Percentiles rank a stretch among this genome's conserved stretches.
Evolutionary conservation across 2,113 vertebrate species (phyloP).

Genomic region (Peromyscus californicus): DNA sequence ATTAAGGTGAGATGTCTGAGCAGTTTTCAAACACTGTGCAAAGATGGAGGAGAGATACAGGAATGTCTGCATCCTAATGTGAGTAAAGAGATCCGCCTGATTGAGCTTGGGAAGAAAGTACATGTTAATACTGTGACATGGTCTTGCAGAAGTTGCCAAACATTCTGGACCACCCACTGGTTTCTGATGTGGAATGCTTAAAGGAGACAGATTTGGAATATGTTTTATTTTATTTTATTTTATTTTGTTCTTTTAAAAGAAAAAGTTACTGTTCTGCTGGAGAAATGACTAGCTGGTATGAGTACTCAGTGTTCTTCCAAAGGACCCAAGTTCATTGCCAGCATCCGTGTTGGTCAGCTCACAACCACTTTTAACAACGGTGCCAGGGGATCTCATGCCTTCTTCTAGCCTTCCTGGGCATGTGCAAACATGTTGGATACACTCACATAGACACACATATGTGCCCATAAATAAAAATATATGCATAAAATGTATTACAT

Average conservation of each 20-base stretch:
- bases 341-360: not conserved
- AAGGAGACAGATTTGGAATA: not conserved
- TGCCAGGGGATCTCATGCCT: not conserved
- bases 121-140: fast-evolving
- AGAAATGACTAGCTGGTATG: not conserved
- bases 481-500: not conserved
- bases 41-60: not conserved
- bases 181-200: not conserved
- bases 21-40: not conserved
- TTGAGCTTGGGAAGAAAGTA: not conserved
- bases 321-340: not conserved
- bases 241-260: not conserved
- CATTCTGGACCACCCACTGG: no score
- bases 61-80: no score
- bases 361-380: not conserved
- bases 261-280: not conserved
- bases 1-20: fast-evolving
- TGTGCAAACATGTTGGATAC: not conserved
- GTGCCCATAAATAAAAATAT: not conserved
- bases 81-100: not conserved
- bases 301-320: not conserved
- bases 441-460: not conserved
- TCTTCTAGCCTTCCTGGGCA: not conserved
- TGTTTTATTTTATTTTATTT: not conserved
- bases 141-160: not conserved